Conservation (phyloP, 1,140 invertebrate genomes). For the Drosophila azteca region DNA sequence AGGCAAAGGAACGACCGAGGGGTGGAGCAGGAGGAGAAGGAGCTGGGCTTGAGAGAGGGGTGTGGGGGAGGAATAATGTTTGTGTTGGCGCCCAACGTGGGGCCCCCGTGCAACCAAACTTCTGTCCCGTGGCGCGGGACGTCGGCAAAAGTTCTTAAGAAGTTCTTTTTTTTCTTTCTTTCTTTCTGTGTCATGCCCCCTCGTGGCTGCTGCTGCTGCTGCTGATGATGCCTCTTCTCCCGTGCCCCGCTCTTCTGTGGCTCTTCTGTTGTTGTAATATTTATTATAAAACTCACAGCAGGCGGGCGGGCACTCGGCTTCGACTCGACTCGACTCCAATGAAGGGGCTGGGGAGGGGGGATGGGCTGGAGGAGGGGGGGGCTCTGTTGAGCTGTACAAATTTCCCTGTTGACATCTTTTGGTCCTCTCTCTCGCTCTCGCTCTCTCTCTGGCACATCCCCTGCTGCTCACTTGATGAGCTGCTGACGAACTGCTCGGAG, state of each 20-base stretch:
- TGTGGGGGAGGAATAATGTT: constrained; percentile 28
- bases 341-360: neutral
- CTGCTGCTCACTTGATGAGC: constrained; percentile 47
- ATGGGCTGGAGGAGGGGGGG: no score
- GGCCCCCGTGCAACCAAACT: constrained; percentile 23
- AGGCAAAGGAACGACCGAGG: neutral
- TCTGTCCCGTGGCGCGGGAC: constrained; percentile 49
- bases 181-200: constrained; percentile 69
- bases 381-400: constrained; percentile 31
- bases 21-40: no score
- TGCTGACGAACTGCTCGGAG: constrained; percentile 42
- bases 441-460: neutral
- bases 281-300: constrained; percentile 73
- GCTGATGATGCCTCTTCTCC: constrained; percentile 62
- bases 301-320: no score
- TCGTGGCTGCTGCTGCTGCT: constrained; percentile 43
- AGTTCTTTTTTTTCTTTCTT: constrained; percentile 17
- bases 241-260: constrained; percentile 21
- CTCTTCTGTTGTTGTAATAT: constrained; percentile 65
- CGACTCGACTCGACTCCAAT: neutral
- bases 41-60: no score
- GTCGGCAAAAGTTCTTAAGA: constrained; percentile 80
- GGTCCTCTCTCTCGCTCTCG: neutral
- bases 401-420: constrained; percentile 64
- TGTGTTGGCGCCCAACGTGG: constrained; percentile 53